Evolutionary conservation across 2,113 vertebrate genomes (phyloP), one percentile per base, ranked within the genome.

Genomic region (Toxostoma redivivum): DNA sequence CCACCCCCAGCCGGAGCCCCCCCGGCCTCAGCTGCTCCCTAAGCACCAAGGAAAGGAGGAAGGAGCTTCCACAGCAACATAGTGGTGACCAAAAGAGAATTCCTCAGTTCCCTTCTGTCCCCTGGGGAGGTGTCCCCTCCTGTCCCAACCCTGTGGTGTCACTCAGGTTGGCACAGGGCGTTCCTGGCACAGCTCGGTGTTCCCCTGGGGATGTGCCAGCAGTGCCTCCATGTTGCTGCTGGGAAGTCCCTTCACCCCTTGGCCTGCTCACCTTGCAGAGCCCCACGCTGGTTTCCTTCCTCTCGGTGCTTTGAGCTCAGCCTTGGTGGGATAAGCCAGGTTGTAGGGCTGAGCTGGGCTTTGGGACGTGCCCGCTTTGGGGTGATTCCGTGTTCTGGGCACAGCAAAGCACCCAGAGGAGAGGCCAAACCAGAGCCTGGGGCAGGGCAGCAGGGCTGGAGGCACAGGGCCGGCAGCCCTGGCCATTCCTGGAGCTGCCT

Each of bases 1-100:
- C 97, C 98, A 0, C 98, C 95, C 16, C 98, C 98, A 1, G 97
- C 98, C n/a, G 92, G 96, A 58, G 98, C 98, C 42, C 97, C 98
- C 7, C 96, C 98, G 1, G 98, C 96, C 56, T 96, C 98, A 0
- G 97, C 98, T 1, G 98, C 98, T 30, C 98, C 97, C 45, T 98
- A 89, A 93, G 85, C 71, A n/a, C 18, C 95, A 7, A 65, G 67
- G 88, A 23, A 23, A 17, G 76, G 74, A 90, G 95, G 94, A 88
- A 85, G 95, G 95, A 93, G 25, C 67, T 27, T 92, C 95, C 94
- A 35, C 83, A 91, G 91, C 97, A 86, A 13, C 94, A 4, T 7
- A 81, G 95, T 92, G 91, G 95, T 83, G 96, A 96, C 94, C 96
- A 72, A 97, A 95, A 78, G 89, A 20, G 25, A 45, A 44, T 87